Evolutionary conservation across 2,113 vertebrate genomes (phyloP).

Genomic region (Chaenogobius annularis): DNA sequence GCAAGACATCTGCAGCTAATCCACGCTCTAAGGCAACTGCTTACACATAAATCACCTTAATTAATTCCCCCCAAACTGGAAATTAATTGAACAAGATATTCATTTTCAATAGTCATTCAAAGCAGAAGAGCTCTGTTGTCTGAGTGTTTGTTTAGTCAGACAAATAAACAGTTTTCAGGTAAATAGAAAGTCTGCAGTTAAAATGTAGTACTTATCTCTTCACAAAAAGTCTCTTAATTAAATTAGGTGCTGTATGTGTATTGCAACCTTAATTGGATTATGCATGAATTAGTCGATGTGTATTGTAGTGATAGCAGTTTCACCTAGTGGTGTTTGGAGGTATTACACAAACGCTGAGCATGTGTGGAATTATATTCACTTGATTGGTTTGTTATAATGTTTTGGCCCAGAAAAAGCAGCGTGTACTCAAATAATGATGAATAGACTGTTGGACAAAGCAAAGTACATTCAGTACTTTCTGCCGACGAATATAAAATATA

Average conservation of each 20-base stretch:
- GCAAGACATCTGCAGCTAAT: conserved; percentile 30
- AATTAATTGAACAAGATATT: conserved; percentile 21
- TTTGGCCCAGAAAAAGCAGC: background rate
- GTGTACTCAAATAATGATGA: background rate
- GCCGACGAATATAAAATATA: background rate
- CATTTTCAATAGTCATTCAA: conserved; percentile 19
- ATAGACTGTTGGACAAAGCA: background rate
- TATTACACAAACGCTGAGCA: background rate
- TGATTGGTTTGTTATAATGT: background rate
- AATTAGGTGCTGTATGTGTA: background rate
- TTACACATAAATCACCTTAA: conserved; percentile 21
- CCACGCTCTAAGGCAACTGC: conserved; percentile 27
- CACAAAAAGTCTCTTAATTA: background rate
- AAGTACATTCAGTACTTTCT: background rate
- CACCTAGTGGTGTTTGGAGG: background rate
- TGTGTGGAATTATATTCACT: background rate
- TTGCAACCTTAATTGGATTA: conserved; percentile 1
- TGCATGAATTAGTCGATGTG: background rate
- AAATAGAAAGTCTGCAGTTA: background rate
- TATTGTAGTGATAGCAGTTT: background rate
- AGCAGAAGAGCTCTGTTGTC: conserved; percentile 23
- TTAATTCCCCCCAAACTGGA: conserved; percentile 28
- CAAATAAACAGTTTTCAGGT: background rate
- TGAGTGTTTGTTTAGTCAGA: conserved; percentile 7
- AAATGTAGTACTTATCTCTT: background rate